A percentile compares a stretch with the other conserved stretches of the same genome.
Conservation (phyloP, 2,113 vertebrate species). For the Tenrec ecaudatus region DNA sequence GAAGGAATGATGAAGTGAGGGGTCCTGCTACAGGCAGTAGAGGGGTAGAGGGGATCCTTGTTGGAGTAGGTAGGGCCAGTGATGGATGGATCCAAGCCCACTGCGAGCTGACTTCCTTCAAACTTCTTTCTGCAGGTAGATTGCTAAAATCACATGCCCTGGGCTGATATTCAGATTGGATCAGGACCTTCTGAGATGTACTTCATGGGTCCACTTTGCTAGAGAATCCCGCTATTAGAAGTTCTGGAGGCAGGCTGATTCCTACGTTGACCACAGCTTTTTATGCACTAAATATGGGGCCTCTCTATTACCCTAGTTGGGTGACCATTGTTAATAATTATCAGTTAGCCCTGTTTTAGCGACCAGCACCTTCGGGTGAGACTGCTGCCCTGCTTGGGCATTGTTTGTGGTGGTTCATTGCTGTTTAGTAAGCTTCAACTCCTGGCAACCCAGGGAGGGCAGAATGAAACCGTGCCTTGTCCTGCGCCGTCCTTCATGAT, state of each 20-base stretch:
- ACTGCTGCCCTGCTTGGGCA: neutral
- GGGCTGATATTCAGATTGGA: neutral
- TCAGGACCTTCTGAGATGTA: neutral
- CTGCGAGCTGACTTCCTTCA: neutral
- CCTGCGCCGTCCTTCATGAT: neutral
- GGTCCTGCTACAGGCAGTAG: neutral
- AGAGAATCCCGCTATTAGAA: neutral
- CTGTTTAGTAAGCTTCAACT: neutral
- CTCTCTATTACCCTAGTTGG: neutral
- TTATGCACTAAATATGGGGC: neutral
- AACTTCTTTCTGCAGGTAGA: neutral
- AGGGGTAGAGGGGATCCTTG: neutral
- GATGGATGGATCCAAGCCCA: neutral
- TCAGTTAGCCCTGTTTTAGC: neutral
- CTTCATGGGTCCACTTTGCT: neutral
- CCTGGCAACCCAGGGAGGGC: neutral
- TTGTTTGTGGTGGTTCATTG: neutral
- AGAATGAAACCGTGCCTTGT: neutral
- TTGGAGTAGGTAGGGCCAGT: neutral
- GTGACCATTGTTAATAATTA: neutral
- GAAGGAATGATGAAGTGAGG: neutral
- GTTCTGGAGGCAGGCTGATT: neutral
- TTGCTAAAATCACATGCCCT: neutral
- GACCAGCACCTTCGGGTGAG: neutral
- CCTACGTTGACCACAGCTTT: neutral